Conservation (phyloP, 2,797 vertebrate genomes). For the Oceanodroma leucorhoa region DNA sequence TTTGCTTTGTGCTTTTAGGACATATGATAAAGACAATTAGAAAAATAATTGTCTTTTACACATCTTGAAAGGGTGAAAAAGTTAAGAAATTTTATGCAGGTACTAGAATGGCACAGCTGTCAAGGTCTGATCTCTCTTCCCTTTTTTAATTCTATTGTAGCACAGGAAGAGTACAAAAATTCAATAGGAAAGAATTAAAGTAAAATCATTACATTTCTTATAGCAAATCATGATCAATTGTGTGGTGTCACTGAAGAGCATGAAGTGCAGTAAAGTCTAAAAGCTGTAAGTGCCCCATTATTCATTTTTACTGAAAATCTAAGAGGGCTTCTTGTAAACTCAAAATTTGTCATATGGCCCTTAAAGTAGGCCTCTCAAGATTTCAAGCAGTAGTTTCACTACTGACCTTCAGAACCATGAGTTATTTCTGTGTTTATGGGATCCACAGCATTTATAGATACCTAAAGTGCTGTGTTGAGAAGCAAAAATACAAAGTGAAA, state of each 20-base stretch:
- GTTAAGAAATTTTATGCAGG: neutral
- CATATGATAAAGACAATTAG: neutral
- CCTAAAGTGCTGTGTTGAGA: neutral
- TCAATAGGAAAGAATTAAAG: conserved; percentile 29
- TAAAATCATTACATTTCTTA: conserved; percentile 25
- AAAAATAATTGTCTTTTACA: neutral
- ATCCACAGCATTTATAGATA: neutral
- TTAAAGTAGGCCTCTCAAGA: neutral
- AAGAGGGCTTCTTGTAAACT: conserved; percentile 8
- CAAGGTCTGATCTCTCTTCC: conserved; percentile 8
- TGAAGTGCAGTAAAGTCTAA: neutral
- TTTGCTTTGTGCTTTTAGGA: neutral
- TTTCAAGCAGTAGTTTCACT: neutral
- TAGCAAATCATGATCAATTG: conserved; percentile 19
- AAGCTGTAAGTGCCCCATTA: conserved; percentile 29
- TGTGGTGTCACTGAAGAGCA: neutral
- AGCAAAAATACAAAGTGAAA: neutral
- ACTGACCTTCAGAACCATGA: neutral
- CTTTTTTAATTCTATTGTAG: neutral
- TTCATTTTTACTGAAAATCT: conserved; percentile 34
- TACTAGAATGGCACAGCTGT: neutral
- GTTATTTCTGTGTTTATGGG: neutral
- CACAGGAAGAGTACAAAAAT: conserved; percentile 7
- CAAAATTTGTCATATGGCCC: neutral
- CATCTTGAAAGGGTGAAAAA: neutral